Conservation (phyloP, 1,140 invertebrate genomes). For the Gonatopus flavifemur region DNA sequence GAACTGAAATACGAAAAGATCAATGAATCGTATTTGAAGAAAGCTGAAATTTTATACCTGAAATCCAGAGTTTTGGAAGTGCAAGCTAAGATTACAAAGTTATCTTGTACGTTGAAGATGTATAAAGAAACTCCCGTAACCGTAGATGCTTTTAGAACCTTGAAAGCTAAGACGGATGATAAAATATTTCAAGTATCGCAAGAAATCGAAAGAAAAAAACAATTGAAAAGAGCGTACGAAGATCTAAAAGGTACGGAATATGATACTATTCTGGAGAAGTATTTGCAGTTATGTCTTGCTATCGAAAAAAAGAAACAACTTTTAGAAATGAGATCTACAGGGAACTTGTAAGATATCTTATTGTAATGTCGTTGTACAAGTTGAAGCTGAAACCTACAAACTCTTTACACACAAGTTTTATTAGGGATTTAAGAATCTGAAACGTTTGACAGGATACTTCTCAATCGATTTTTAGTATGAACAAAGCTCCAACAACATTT, state of each 20-base stretch:
- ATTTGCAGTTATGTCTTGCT: constrained; percentile 33
- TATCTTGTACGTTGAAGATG: constrained; percentile 38
- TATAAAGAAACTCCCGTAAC: constrained; percentile 43
- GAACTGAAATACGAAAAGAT: constrained; percentile 34
- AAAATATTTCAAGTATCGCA: constrained; percentile 24
- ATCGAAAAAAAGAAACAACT: constrained; percentile 42
- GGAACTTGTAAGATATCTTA: too few relatives aligned
- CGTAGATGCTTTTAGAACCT: constrained; percentile 33
- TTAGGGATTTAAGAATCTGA: too few relatives aligned
- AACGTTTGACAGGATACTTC: too few relatives aligned
- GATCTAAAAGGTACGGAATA: constrained; percentile 37
- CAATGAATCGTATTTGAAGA: constrained; percentile 29
- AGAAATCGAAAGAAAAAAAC: constrained; percentile 34
- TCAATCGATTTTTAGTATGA: too few relatives aligned
- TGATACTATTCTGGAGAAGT: constrained; percentile 36
- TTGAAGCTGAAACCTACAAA: too few relatives aligned
- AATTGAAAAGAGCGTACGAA: constrained; percentile 35
- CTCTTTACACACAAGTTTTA: too few relatives aligned
- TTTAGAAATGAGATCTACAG: constrained; percentile 34
- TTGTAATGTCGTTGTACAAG: too few relatives aligned
- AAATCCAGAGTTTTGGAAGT: constrained; percentile 36
- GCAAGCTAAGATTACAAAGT: constrained; percentile 38
- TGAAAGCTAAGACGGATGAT: constrained; percentile 30
- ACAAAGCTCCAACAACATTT: too few relatives aligned
- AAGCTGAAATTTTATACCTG: constrained; percentile 29